Conservation (phyloP, 2,888 invertebrate species). For the Marronus borbonicus region DNA sequence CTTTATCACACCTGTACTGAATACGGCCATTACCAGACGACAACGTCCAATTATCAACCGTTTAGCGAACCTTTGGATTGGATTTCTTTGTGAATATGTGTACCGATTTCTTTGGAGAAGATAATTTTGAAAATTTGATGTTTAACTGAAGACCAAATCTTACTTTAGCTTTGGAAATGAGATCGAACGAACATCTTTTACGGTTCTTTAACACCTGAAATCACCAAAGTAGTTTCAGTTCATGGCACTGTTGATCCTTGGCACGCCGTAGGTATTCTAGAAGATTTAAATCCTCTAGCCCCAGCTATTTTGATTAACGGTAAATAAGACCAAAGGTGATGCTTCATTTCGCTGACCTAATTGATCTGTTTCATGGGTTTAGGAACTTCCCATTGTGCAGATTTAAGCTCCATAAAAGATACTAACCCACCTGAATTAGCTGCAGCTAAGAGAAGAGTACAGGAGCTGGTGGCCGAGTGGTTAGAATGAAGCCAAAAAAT, state of each 20-base stretch:
- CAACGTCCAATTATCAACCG: constrained; percentile 46
- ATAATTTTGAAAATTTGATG: too few species aligned
- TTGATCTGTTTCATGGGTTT: not conserved
- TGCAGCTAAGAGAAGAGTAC: constrained; percentile 55
- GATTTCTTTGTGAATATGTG: constrained; percentile 51
- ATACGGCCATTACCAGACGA: constrained; percentile 54
- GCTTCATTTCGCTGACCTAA: not conserved
- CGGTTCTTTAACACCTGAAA: constrained; percentile 47
- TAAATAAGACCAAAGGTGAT: constrained; percentile 29
- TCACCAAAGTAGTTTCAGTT: constrained; percentile 51
- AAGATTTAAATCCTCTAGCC: constrained; percentile 63
- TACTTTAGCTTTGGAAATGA: constrained; percentile 38
- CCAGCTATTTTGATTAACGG: constrained; percentile 60
- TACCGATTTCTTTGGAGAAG: constrained; percentile 51
- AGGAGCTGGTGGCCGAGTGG: constrained; percentile 58
- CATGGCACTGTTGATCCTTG: constrained; percentile 73
- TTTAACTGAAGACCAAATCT: not conserved
- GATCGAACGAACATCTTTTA: constrained; percentile 51
- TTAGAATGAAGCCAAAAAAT: constrained; percentile 42
- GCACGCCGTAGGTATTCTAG: constrained; percentile 72
- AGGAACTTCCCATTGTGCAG: constrained; percentile 62
- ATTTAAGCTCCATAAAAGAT: constrained; percentile 53
- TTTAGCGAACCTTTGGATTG: constrained; percentile 51
- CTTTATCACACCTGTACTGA: constrained; percentile 55
- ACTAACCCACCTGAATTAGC: constrained; percentile 54